Percentiles rank a stretch among this genome's conserved stretches.
phyloP scores from a whole-genome alignment of 2,888 invertebrate genomes.

The Eurois occulta region DNA sequence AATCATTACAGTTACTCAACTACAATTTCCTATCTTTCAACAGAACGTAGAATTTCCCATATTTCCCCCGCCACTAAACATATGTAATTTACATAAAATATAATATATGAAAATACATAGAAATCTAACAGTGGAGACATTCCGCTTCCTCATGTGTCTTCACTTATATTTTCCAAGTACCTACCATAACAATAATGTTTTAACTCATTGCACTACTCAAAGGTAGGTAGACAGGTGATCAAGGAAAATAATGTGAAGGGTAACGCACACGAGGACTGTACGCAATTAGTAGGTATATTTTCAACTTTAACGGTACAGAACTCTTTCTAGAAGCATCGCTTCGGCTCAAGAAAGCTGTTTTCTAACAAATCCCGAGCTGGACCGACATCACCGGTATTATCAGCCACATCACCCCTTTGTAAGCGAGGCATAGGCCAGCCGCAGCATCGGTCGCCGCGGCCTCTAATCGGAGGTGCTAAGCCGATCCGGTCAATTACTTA shows the following conservation, averaged over 20 bases:
- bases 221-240: slow-evolving; percentile 35
- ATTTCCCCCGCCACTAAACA: slow-evolving; percentile 24
- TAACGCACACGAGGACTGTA: background rate
- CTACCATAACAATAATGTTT: slow-evolving; percentile 26
- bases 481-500: background rate
- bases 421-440: background rate
- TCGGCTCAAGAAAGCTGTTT: background rate
- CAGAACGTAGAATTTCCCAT: slow-evolving; percentile 23
- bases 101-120: slow-evolving; percentile 24
- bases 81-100: slow-evolving; percentile 47
- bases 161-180: slow-evolving; percentile 12
- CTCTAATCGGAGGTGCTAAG: background rate
- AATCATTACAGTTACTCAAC: slow-evolving; percentile 10
- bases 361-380: background rate
- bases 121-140: slow-evolving; percentile 6
- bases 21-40: slow-evolving; percentile 23
- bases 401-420: background rate
- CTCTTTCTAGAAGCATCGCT: background rate
- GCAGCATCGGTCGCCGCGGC: background rate
- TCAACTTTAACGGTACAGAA: background rate
- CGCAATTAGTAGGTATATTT: background rate
- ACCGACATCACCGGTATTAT: background rate
- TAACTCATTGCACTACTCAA: slow-evolving; percentile 7
- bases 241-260: slow-evolving; percentile 14
- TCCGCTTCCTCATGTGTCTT: slow-evolving; percentile 30